These are phyloP conservation scores for Bombus pascuorum DNA, from an alignment of 1,140 invertebrate genomes.

Conservation along the genomic window DNA sequence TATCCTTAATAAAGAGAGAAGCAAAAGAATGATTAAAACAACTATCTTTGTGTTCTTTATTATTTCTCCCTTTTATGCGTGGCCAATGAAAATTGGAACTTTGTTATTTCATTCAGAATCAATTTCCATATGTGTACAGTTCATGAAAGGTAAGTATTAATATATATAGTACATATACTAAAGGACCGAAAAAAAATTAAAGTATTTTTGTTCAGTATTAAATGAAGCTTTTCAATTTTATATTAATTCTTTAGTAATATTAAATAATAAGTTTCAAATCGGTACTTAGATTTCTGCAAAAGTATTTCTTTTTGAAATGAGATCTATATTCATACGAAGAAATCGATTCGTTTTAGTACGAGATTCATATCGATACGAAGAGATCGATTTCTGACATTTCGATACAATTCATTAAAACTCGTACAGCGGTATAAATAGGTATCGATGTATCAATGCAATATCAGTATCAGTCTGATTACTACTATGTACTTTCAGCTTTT, in stretches of 20 bases:
- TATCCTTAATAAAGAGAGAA: conserved; percentile 68
- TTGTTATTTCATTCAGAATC: not conserved
- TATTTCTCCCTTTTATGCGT: conserved; percentile 2
- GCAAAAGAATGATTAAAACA: conserved; percentile 59
- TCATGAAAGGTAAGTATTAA: not conserved
- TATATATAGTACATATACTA: not conserved
- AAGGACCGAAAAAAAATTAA: not conserved
- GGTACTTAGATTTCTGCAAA: not conserved
- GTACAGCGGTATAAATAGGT: no score
- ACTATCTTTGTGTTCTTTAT: not conserved
- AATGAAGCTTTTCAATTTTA: not conserved
- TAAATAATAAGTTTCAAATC: not conserved
- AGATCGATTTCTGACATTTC: not conserved
- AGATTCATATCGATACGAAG: not conserved
- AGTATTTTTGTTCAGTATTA: not conserved
- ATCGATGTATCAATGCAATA: not conserved
- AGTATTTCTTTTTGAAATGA: no score
- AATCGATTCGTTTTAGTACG: not conserved
- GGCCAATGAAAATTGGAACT: not conserved
- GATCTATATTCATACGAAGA: not conserved
- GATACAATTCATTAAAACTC: not conserved
- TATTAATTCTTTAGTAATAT: not conserved
- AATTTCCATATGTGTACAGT: not conserved
- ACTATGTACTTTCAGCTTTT: not conserved
- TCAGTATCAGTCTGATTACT: not conserved